Evolutionary conservation across 1,140 invertebrate genomes (phyloP).

Genomic region (Diachasmimorpha longicaudata): DNA sequence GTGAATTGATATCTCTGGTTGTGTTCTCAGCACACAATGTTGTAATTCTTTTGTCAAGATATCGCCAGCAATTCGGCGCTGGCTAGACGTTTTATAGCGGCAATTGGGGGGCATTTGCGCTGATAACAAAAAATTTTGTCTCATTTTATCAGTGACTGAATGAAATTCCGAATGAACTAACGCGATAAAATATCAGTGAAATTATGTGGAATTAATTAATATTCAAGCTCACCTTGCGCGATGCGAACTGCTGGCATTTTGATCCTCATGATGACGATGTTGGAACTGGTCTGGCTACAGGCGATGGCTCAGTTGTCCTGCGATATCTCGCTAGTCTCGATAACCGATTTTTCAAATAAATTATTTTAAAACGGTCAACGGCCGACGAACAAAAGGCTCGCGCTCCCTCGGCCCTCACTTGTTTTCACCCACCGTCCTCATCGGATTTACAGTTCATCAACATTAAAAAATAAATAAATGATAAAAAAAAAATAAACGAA

Average conservation of each 20-base stretch:
- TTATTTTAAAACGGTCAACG: neutral
- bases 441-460: neutral
- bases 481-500: neutral
- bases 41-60: too few relatives aligned
- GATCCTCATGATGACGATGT: constrained; percentile 84
- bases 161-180: neutral
- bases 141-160: neutral
- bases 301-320: neutral
- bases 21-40: too few relatives aligned
- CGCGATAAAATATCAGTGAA: neutral
- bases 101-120: too few relatives aligned
- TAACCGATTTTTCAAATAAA: neutral
- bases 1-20: too few relatives aligned
- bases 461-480: neutral
- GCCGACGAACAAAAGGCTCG: neutral
- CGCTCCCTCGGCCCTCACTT: neutral
- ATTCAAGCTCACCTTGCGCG: constrained; percentile 79
- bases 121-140: too few relatives aligned
- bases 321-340: neutral
- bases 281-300: constrained; percentile 27
- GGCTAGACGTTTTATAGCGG: too few relatives aligned
- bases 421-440: neutral
- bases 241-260: constrained; percentile 94
- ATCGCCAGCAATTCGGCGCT: too few relatives aligned
- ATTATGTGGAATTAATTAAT: neutral